Percentiles rank a stretch among this genome's conserved stretches.
Conservation (phyloP, 2,888 invertebrate genomes). For the Epinotia ramella region DNA sequence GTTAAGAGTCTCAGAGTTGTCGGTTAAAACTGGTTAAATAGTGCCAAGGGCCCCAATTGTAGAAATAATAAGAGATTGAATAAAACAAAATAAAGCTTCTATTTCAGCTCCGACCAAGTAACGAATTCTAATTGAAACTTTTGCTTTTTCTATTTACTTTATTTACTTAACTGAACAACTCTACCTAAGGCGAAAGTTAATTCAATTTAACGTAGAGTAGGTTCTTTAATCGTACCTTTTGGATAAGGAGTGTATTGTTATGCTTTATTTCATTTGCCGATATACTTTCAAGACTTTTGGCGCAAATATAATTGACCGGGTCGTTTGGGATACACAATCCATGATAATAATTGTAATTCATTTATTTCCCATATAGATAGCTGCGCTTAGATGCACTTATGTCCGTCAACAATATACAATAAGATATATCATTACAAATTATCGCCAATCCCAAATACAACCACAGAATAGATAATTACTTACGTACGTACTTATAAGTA, state of each 20-base stretch:
- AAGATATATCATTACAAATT: too few relatives aligned
- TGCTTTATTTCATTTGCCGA: background rate
- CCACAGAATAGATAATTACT: too few relatives aligned
- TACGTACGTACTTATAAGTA: too few relatives aligned
- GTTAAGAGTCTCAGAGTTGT: too few relatives aligned
- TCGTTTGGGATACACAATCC: too few relatives aligned
- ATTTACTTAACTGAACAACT: conserved; percentile 26
- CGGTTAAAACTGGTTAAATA: too few relatives aligned
- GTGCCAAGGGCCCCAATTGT: background rate
- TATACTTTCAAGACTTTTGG: background rate
- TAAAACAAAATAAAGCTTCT: conserved; percentile 7
- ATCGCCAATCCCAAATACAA: too few relatives aligned
- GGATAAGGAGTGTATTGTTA: background rate
- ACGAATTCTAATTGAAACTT: conserved; percentile 21
- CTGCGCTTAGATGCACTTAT: too few relatives aligned
- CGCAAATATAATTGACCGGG: too few relatives aligned
- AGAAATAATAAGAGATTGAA: background rate
- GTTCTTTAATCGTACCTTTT: background rate
- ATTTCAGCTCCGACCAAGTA: background rate
- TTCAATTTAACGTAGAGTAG: conserved; percentile 1
- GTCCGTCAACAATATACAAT: too few relatives aligned
- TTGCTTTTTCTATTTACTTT: conserved; percentile 9
- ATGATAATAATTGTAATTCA: too few relatives aligned
- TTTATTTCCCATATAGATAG: too few relatives aligned
- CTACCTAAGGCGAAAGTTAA: background rate